Evolutionary conservation across 1,140 invertebrate species (phyloP).

Genomic region (Amyelois transitella): DNA sequence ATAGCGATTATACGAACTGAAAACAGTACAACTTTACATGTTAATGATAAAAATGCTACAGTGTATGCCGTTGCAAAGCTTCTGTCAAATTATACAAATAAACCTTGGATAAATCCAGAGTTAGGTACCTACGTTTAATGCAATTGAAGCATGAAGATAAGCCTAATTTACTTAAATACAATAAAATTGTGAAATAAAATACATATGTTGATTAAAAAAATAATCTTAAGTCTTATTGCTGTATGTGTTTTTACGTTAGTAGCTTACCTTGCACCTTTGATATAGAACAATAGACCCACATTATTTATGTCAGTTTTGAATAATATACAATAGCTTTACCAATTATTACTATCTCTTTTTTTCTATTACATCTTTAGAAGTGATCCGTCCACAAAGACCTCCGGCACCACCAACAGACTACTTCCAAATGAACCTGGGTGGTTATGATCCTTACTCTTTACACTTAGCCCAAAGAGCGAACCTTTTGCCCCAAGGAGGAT

Average conservation of each 20-base stretch:
- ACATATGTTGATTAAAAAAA: too few species aligned
- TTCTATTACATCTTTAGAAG: conserved; percentile 76
- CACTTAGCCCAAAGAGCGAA: conserved; percentile 77
- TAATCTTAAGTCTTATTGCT: too few species aligned
- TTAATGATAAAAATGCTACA: conserved; percentile 86
- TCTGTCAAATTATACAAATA: conserved; percentile 84
- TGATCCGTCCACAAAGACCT: conserved; percentile 87
- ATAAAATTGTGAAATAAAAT: too few species aligned
- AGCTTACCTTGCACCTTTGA: neutral
- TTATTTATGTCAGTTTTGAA: neutral
- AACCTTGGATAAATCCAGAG: conserved; percentile 89
- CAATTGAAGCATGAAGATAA: too few species aligned
- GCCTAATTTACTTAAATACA: too few species aligned
- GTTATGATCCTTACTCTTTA: conserved; percentile 85
- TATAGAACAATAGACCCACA: neutral
- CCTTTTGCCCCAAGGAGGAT: conserved; percentile 79
- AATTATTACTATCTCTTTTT: too few species aligned
- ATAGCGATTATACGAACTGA: conserved; percentile 85
- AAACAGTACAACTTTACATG: conserved; percentile 85
- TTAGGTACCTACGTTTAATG: too few species aligned
- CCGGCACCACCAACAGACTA: conserved; percentile 88
- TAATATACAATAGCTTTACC: neutral
- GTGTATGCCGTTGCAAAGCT: conserved; percentile 81
- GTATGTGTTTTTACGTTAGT: neutral
- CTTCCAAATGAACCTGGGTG: conserved; percentile 92